Conservation (phyloP, 2,113 vertebrate genomes). For the Monopterus albus region DNA sequence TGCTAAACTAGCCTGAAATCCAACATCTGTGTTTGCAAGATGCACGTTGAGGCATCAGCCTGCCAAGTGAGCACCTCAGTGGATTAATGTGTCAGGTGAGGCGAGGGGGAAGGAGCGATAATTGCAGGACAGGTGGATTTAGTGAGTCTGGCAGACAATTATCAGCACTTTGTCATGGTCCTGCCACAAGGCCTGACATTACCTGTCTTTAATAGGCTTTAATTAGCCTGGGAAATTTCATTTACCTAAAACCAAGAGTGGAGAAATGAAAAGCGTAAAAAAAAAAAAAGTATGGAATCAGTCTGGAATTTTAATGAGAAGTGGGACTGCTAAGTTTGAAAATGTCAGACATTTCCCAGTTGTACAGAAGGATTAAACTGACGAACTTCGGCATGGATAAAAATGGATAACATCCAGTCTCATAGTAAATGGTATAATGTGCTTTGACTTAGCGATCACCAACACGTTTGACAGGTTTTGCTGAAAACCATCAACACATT, state of each 20-base stretch:
- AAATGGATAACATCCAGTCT: constrained; percentile 54
- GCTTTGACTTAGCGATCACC: constrained; percentile 49
- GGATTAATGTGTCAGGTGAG: constrained; percentile 71
- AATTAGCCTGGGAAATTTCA: constrained; percentile 83
- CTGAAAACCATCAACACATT: constrained; percentile 23
- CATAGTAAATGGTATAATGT: constrained; percentile 49
- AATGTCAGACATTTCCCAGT: constrained; percentile 55
- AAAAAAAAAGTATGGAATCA: constrained; percentile 58
- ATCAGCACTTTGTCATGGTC: constrained; percentile 85
- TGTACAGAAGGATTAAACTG: constrained; percentile 51
- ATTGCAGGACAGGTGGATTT: constrained; percentile 84
- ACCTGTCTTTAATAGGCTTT: constrained; percentile 84
- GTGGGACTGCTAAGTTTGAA: constrained; percentile 52
- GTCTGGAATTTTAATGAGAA: constrained; percentile 63
- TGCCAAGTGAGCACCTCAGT: constrained; percentile 34
- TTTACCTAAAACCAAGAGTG: constrained; percentile 70
- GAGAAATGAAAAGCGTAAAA: constrained; percentile 61
- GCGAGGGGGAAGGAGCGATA: constrained; percentile 58
- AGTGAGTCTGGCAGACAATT: constrained; percentile 85
- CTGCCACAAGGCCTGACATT: constrained; percentile 81
- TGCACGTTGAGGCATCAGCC: constrained; percentile 65
- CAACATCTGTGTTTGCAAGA: constrained; percentile 64
- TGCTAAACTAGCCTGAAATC: constrained; percentile 58
- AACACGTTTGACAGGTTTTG: constrained; percentile 15
- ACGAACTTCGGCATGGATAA: constrained; percentile 41